These are phyloP conservation scores for Grammomys surdaster DNA, from an alignment of 2,113 vertebrate species.

Conservation along the genomic window DNA sequence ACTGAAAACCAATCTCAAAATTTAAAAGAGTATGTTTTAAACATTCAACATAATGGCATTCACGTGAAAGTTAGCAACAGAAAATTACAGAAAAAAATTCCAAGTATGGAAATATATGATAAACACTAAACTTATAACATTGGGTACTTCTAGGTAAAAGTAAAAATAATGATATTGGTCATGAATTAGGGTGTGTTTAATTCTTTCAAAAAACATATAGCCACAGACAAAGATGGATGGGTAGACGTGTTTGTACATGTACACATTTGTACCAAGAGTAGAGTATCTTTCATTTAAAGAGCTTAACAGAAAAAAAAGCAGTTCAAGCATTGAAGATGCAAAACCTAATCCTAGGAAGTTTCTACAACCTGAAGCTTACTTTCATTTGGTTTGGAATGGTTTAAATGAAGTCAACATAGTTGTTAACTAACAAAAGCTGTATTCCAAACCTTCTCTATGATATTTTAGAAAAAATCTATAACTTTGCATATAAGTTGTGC, in stretches of 20 bases:
- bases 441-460: background rate
- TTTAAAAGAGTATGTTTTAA: background rate
- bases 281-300: conserved; percentile 26
- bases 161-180: background rate
- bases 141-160: conserved; percentile 8
- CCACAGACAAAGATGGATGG: background rate
- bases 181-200: background rate
- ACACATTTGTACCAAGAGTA: background rate
- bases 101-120: conserved; percentile 2
- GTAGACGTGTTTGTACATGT: background rate
- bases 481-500: background rate
- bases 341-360: background rate
- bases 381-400: conserved; percentile 6
- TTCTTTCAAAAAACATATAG: background rate
- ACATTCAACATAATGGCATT: conserved; percentile 6
- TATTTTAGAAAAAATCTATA: background rate
- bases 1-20: background rate
- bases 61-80: conserved; percentile 13
- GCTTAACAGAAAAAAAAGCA: background rate
- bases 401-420: background rate
- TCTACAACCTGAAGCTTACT: background rate
- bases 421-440: conserved; percentile 17
- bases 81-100: conserved; percentile 25
- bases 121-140: background rate
- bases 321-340: background rate